Base-by-base conservation (phyloP, 2,888 invertebrate genomes). In the Ectemnius cavifrons region DNA sequence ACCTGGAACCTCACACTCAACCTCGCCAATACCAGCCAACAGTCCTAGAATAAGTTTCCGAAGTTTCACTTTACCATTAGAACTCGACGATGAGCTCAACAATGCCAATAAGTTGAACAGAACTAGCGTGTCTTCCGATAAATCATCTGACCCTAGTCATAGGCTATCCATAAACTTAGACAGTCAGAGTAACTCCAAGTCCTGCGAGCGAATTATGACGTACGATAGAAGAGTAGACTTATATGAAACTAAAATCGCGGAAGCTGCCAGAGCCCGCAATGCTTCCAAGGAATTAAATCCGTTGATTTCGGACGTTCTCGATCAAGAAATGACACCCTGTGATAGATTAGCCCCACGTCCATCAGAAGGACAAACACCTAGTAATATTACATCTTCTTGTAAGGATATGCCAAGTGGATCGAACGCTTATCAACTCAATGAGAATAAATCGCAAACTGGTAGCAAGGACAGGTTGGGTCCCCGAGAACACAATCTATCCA, bases 41-140 rank as follows among this genome's bases (percentile, higher is more conserved):
- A 90, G 90, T 74, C 88, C 90, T 77, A 88, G 91, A 80, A 91
- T 91, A 85, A 91, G 90, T 84, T 90, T 90, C 73, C 88, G 90
- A 81, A 90, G 90, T 77, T 91, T 90, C 67, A 87, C 88, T 45
- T 79, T 91, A 75, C 90, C 90, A 0, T 82, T 91, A 67, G 90
- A 90, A 14, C 78, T 89, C 52, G 88, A 87, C 58, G 89, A 89
- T 13, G 78, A 77, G 14, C 78, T 83, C 45, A 81, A 72, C 57
- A 83, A 75, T 67, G 69, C 81, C 69, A 84, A 83, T 52, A 85
- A 84, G 37, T 61, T 81, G 46, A 85, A 85, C 71, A 81, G 83
- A 72, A 78, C 78, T 63, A 84, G 84, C 73, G 81, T 77, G 74
- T 86, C 88, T 82, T 85, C 85, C 73, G 86, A 88, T 47, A 87